Percentiles rank a stretch among this genome's conserved stretches.
These are phyloP conservation scores for Dendropsophus ebraccatus DNA, from an alignment of 2,113 vertebrate species.

Conservation along the genomic window DNA sequence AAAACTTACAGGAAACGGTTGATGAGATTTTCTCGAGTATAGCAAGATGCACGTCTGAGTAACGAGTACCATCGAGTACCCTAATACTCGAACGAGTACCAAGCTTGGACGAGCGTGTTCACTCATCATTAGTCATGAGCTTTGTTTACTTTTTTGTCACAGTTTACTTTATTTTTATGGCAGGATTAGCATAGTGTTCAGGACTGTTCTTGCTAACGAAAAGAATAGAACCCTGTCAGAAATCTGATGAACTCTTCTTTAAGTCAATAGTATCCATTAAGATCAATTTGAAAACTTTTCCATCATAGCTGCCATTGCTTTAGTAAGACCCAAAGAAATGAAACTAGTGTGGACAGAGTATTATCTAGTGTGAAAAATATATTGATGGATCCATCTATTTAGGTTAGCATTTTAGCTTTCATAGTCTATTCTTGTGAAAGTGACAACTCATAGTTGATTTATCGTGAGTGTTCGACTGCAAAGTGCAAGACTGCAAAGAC, in stretches of 20 bases:
- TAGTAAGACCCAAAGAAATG: neutral
- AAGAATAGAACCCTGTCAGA: neutral
- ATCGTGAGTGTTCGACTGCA: neutral
- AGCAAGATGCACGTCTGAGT: too few species aligned
- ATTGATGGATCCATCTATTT: neutral
- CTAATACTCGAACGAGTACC: too few species aligned
- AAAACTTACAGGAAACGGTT: too few species aligned
- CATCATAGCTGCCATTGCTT: neutral
- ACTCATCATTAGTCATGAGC: too few species aligned
- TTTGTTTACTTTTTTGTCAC: neutral
- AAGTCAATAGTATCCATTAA: neutral
- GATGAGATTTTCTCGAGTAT: too few species aligned
- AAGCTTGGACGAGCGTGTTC: too few species aligned
- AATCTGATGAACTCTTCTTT: neutral
- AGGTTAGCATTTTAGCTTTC: neutral
- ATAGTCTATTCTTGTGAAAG: neutral
- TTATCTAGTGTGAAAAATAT: neutral
- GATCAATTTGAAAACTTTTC: too few species aligned
- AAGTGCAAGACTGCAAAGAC: neutral
- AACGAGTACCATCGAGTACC: too few species aligned
- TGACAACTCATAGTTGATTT: neutral
- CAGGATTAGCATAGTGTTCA: neutral
- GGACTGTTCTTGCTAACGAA: neutral
- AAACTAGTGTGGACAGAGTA: neutral
- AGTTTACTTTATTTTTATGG: neutral